Conservation (phyloP, 2,888 invertebrate species). For the Pyrocoelia pectoralis region DNA sequence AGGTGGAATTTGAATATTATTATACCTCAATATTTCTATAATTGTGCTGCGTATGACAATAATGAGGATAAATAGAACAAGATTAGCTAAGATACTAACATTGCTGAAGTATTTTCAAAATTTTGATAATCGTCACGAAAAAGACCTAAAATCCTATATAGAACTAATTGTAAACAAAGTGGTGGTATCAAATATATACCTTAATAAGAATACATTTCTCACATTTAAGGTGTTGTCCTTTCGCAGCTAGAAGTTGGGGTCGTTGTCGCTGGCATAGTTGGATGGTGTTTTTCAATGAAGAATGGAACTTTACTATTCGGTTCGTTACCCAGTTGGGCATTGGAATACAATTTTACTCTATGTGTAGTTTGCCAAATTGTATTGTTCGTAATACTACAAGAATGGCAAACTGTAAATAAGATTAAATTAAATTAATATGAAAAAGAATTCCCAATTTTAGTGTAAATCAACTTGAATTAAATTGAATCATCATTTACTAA, state of each 20-base stretch:
- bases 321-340: neutral
- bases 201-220: neutral
- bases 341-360: neutral
- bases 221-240: neutral
- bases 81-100: neutral
- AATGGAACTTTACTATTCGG: neutral
- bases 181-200: neutral
- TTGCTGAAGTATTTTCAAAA: neutral
- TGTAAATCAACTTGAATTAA: too few species aligned
- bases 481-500: too few species aligned
- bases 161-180: neutral
- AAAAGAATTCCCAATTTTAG: too few species aligned
- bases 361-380: neutral
- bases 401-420: too few species aligned
- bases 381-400: too few species aligned
- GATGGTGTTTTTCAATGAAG: neutral
- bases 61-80: neutral
- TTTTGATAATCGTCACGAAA: neutral
- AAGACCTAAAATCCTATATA: neutral
- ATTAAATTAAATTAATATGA: too few species aligned
- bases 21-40: neutral
- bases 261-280: neutral
- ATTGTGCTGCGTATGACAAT: neutral
- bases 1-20: too few species aligned
- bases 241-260: neutral